Evolutionary conservation across 1,140 invertebrate species (phyloP), one percentile per base, ranked within the genome.

Genomic region (Latrodectus geometricus): DNA sequence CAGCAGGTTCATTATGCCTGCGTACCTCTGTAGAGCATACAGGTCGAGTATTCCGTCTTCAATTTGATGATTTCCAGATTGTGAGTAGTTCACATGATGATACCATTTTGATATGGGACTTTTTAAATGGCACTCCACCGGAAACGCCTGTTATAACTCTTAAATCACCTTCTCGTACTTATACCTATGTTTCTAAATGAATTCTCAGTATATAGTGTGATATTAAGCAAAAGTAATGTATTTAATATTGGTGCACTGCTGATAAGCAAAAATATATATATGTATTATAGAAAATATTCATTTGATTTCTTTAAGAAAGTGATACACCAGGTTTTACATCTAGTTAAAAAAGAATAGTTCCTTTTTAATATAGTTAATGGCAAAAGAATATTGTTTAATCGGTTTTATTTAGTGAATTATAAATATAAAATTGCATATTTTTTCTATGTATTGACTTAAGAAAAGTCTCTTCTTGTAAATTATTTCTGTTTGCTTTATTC

Each of bases 11-110:
- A 61, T 93, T 99, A 0, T 99, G 99, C 92, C 93, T 99, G 81
- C 94, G 97, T 89, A 99, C 98, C 70, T 93, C 99, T 88, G 96
- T 98, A 93, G 97, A 99, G 92, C 99, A 99, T 92, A 98, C 98
- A 72, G 98, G 99, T 66, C 95, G 99, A 86, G 99, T 99, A 88
- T 99, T 99, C 92, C 94, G 99, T 89, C 93, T 99, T 75, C 98
- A 99, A 92, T 99, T 99, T 92, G 99, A 99, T 92, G 98, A 99
- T 92, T 99, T 99, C 92, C 99, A 99, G 92, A 99, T 99, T 89
- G 98, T 99, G 3, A 98, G 97, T 89, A 98, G 97, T 89, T 99
- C 98, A 17, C 99, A 99, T 90, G 99, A 99, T 93, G 99, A 99
- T 93, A 99, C 98, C 8, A 99, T 99, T 90, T 94, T 99, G 12